Conservation (phyloP, 2,113 vertebrate genomes). For the Mus spicilegus region DNA sequence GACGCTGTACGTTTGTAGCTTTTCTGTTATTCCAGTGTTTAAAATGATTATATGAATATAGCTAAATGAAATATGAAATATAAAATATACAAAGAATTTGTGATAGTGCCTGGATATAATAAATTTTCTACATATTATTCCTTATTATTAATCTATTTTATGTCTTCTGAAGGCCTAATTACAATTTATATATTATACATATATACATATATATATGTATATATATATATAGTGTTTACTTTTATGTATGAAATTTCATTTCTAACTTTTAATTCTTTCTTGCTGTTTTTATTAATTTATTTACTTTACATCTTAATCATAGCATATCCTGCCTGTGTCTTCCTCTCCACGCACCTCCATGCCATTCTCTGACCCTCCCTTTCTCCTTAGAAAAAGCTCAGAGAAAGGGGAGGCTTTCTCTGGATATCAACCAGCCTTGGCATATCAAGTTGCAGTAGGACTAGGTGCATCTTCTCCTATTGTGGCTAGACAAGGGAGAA, state of each 20-base stretch:
- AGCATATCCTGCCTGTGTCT: too few relatives aligned
- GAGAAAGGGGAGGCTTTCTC: too few relatives aligned
- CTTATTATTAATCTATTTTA: neutral
- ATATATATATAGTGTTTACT: neutral
- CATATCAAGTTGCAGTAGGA: too few relatives aligned
- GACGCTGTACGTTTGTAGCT: fast-evolving
- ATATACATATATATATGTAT: too few relatives aligned
- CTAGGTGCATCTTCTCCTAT: too few relatives aligned
- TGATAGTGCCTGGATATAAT: neutral
- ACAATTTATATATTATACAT: neutral
- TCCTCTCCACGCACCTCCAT: too few relatives aligned
- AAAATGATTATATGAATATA: constrained; percentile 18
- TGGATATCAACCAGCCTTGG: too few relatives aligned
- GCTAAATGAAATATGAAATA: neutral
- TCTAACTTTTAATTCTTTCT: neutral
- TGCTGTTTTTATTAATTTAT: neutral
- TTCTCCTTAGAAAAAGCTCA: too few relatives aligned
- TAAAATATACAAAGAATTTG: neutral
- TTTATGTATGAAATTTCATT: neutral
- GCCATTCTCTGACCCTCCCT: too few relatives aligned
- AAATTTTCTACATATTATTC: neutral
- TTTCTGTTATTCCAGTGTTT: neutral
- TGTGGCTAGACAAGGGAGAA: too few relatives aligned
- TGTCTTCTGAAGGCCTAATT: neutral
- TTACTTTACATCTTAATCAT: too few relatives aligned